Percentiles rank a stretch among this genome's conserved stretches.
Evolutionary conservation across 2,888 invertebrate species (phyloP).

Genomic region (Tetramorium bicarinatum): DNA sequence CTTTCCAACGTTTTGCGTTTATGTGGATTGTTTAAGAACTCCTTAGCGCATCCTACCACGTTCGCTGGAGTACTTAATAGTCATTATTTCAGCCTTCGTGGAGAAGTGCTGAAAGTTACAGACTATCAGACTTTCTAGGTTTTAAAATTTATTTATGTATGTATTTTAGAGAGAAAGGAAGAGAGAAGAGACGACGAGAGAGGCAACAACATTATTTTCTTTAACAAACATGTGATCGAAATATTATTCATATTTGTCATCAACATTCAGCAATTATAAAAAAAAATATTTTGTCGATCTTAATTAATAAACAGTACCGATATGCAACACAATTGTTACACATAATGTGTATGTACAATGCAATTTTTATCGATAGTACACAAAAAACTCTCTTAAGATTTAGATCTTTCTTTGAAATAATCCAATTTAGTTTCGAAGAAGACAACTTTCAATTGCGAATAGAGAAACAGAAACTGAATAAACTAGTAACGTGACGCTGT

Average conservation of each 20-base stretch:
- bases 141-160: constrained; percentile 9
- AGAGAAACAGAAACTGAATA: neutral
- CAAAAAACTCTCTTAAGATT: neutral
- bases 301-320: constrained; percentile 1
- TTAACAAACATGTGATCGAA: neutral
- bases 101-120: neutral
- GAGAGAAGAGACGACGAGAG: neutral
- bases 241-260: neutral
- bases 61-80: constrained; percentile 30
- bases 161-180: neutral
- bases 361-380: neutral
- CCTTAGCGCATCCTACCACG: constrained; percentile 71
- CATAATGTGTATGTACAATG: neutral
- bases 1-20: constrained; percentile 63
- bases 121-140: neutral
- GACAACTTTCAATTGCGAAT: neutral
- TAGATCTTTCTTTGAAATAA: constrained; percentile 1
- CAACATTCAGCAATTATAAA: neutral
- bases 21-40: constrained; percentile 72
- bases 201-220: neutral
- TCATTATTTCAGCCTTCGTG: constrained; percentile 16
- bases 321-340: neutral
- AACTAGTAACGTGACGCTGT: constrained; percentile 18
- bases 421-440: constrained; percentile 11
- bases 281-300: neutral